Conservation (phyloP, 2,797 vertebrate species). For the Cryptoprocta ferox region DNA sequence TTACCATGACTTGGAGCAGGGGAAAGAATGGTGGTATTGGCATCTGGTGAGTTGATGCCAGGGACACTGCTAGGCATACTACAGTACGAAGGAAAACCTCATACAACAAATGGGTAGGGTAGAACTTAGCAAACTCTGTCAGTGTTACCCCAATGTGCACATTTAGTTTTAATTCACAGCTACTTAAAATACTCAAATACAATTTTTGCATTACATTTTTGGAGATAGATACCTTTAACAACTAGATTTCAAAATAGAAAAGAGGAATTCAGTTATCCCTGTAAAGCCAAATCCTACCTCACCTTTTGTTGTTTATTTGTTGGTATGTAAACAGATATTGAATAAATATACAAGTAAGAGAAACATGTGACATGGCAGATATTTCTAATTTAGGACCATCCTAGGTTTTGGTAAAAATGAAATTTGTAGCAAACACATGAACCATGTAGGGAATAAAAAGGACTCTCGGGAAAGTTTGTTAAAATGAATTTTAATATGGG, state of each 20-base stretch:
- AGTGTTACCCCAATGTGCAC: neutral
- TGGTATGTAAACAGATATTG: neutral
- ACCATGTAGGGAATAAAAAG: neutral
- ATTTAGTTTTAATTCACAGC: neutral
- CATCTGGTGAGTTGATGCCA: neutral
- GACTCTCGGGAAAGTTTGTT: neutral
- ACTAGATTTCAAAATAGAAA: neutral
- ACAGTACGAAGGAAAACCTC: neutral
- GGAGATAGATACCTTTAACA: neutral
- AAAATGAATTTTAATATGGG: neutral
- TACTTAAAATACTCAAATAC: neutral
- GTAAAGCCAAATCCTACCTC: neutral
- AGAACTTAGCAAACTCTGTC: neutral
- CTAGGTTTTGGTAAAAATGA: neutral
- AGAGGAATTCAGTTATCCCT: neutral
- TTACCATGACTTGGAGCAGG: neutral
- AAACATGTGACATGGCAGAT: neutral
- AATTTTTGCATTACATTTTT: neutral
- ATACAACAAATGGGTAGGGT: neutral
- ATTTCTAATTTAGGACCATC: neutral
- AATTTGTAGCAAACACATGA: neutral
- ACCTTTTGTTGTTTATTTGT: constrained; percentile 26
- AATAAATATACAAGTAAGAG: neutral
- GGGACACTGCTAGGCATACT: neutral
- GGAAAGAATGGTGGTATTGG: neutral